Evolutionary conservation across 1,140 invertebrate species (phyloP).

Genomic region (Trinorchestia longiramus): DNA sequence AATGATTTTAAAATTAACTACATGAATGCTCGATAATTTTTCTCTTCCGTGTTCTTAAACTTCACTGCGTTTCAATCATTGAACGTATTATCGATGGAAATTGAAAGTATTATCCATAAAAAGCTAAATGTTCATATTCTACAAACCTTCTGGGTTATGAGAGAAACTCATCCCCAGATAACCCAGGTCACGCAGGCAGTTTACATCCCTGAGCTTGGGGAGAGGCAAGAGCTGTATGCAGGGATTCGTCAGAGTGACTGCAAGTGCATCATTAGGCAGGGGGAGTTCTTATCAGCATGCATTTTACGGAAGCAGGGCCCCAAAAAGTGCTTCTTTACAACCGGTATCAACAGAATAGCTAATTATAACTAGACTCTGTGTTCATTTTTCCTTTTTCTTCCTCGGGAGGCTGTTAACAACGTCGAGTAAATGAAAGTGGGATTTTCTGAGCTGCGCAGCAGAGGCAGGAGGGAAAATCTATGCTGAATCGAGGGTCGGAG

Average conservation of each 20-base stretch:
- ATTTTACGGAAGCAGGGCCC: not conserved
- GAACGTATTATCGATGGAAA: not conserved
- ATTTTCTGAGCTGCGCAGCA: not conserved
- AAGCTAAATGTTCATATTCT: not conserved
- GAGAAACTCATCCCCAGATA: not conserved
- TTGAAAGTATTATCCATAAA: not conserved
- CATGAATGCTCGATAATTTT: too few species aligned
- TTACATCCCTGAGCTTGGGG: not conserved
- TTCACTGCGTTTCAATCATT: not conserved
- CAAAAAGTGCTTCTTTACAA: not conserved
- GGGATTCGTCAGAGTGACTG: not conserved
- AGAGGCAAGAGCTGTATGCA: not conserved
- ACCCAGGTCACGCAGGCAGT: not conserved
- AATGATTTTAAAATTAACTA: too few species aligned
- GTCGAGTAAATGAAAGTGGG: not conserved
- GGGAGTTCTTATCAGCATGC: conserved; percentile 6
- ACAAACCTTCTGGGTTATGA: not conserved
- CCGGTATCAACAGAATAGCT: not conserved
- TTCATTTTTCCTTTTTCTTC: not conserved
- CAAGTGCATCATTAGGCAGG: not conserved
- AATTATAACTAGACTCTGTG: conserved; percentile 27
- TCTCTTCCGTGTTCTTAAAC: not conserved
- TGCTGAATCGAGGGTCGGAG: not conserved
- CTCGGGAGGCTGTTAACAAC: not conserved
- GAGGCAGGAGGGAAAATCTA: not conserved